Base-by-base conservation (phyloP, 1,140 invertebrate species). In the Drosophila burlai region DNA sequence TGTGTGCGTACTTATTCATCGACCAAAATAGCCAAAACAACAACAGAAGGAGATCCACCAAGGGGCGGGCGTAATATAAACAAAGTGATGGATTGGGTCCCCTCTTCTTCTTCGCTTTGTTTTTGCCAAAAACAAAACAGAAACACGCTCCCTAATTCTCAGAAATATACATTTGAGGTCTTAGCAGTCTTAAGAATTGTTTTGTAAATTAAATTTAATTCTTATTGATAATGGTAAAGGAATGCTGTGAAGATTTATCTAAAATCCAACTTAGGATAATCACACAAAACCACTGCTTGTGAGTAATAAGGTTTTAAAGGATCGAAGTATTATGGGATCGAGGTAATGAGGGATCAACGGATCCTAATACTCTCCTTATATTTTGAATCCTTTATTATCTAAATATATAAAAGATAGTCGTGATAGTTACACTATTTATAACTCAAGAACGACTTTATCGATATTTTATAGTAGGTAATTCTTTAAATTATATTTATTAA, bases 21-120 rank as follows among this genome's bases (percentile, higher is more conserved):
- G 46, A 36, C 45, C 7, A 10, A 73, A 73, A 73, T 73, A 73
- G 71, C 54, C 9, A 18, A 31, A 31, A 16, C 2, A 2, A 24
- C 26, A 68, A 69, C 10, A 18, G 16, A 34, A 47, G 21, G 40
- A 16, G 18, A 67, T 42, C 40, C 36, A 50, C 31, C 31, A 3
- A 38, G 26, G 67, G 50, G 36, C 21, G 43, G 65, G 18, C 34
- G 64, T 24, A 60, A 50, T 52, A 73, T 74, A 74, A 74, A 74
- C 71, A 74, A 73, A 45, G 38, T 73, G 71, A 74, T 74, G 67
- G 69, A 72, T 73, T 71, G 64, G 64, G 29, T 73, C 18, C 29
- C 49, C 38, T 72, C 66, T 29, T 18, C 16, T 38, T 42, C 24
- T 42, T 26, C 7, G 10, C 21, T 24, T 38, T 50, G 16, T 40